Percentiles rank a stretch among this genome's conserved stretches.
These are phyloP conservation scores for Arrhopalites spinosus DNA, from an alignment of 2,888 invertebrate species.

Conservation along the genomic window DNA sequence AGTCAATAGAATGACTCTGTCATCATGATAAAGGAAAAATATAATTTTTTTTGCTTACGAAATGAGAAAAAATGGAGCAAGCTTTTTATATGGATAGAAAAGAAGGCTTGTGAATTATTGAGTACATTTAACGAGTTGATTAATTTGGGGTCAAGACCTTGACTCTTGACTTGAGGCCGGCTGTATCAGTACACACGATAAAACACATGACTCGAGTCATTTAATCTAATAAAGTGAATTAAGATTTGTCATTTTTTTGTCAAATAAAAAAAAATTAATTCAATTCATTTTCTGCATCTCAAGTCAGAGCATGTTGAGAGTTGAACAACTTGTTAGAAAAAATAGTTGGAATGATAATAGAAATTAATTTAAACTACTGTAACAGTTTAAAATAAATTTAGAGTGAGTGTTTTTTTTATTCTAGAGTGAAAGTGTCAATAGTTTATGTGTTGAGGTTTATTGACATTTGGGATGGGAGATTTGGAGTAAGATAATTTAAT, in stretches of 20 bases:
- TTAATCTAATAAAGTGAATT: not conserved
- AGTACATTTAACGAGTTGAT: slow-evolving; percentile 24
- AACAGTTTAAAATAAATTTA: not conserved
- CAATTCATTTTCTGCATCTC: not conserved
- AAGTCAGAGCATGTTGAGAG: not conserved
- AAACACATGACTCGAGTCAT: not conserved
- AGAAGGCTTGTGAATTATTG: slow-evolving; percentile 23
- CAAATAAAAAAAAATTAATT: not conserved
- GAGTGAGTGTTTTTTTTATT: not conserved
- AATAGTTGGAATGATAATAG: too few relatives aligned
- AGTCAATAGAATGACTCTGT: not conserved
- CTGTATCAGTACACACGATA: slow-evolving; percentile 28
- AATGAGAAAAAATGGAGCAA: not conserved
- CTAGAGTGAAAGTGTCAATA: not conserved
- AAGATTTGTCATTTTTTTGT: not conserved
- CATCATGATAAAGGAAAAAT: not conserved
- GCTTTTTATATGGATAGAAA: slow-evolving; percentile 5
- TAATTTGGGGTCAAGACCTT: slow-evolving; percentile 29
- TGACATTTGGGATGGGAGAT: not conserved
- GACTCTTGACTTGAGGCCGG: slow-evolving; percentile 29
- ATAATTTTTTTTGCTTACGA: not conserved
- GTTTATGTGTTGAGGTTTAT: too few relatives aligned
- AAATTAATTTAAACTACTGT: too few relatives aligned
- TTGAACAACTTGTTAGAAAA: not conserved
- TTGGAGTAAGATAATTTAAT: not conserved